These are phyloP conservation scores for Myrmophylax atrothorax DNA, from an alignment of 2,113 vertebrate species.

Conservation along the genomic window DNA sequence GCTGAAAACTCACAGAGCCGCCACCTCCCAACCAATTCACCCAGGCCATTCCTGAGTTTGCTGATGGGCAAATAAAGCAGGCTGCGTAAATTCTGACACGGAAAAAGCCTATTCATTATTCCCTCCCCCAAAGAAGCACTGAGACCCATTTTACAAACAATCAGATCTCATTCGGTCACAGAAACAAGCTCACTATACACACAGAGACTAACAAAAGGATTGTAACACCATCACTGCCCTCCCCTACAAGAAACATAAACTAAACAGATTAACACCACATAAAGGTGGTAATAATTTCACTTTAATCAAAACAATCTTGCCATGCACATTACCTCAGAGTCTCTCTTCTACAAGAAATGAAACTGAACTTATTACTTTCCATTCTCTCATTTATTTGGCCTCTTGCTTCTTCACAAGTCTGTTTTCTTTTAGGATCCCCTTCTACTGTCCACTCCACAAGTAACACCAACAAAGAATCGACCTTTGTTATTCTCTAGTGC, in stretches of 20 bases:
- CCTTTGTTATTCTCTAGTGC: not conserved
- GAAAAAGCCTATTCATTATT: not conserved
- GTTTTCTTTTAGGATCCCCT: not conserved
- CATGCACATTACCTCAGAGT: not conserved
- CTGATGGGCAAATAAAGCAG: not conserved
- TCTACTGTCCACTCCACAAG: not conserved
- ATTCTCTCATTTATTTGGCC: not conserved
- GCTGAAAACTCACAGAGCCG: not conserved
- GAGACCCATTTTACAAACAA: not conserved
- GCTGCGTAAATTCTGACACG: not conserved
- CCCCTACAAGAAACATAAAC: not conserved
- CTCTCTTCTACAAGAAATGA: not conserved
- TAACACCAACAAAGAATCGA: not conserved
- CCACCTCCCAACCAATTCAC: not conserved
- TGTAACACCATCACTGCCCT: not conserved
- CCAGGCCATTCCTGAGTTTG: too few relatives aligned
- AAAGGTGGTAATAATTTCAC: not conserved
- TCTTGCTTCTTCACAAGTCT: not conserved
- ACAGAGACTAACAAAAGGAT: not conserved
- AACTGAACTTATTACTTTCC: not conserved
- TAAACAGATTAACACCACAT: not conserved
- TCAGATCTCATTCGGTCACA: not conserved
- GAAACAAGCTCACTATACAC: not conserved
- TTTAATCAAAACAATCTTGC: not conserved
- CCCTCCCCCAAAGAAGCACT: not conserved